Evolutionary conservation across 1,140 invertebrate species (phyloP).

Genomic region (Agrypnia vestita): DNA sequence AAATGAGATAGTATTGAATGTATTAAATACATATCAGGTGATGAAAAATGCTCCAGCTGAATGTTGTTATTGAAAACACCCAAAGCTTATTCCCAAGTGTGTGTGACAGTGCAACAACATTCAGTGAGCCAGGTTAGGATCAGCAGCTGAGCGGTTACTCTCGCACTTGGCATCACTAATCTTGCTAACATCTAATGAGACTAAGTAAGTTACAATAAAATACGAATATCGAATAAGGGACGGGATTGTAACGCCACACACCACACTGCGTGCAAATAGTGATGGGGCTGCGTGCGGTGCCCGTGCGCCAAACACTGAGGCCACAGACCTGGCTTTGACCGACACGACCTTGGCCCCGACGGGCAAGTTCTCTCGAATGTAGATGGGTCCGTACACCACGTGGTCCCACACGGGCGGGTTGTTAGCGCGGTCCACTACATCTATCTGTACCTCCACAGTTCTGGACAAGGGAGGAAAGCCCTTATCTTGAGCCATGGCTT

Average conservation of each 20-base stretch:
- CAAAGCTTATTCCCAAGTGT: constrained; percentile 44
- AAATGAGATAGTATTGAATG: constrained; percentile 57
- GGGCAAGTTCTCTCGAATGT: constrained; percentile 96
- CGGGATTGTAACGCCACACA: constrained; percentile 63
- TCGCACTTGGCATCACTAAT: constrained; percentile 48
- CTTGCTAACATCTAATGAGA: constrained; percentile 59
- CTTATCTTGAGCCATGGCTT: constrained; percentile 97
- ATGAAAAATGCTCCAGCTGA: constrained; percentile 52
- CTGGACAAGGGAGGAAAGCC: constrained; percentile 93
- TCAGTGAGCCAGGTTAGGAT: constrained; percentile 53
- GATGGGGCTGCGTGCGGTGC: constrained; percentile 75
- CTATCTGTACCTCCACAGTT: constrained; percentile 97
- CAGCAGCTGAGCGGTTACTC: constrained; percentile 43
- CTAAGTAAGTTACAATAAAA: constrained; percentile 56
- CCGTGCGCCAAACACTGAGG: constrained; percentile 71
- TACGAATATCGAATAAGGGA: constrained; percentile 54
- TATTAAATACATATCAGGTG: constrained; percentile 32
- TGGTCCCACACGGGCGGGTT: constrained; percentile 98
- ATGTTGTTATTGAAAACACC: constrained; percentile 52
- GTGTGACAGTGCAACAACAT: constrained; percentile 58
- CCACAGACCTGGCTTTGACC: constrained; percentile 97
- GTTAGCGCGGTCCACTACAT: constrained; percentile 97
- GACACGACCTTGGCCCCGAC: constrained; percentile 97
- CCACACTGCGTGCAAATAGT: constrained; percentile 70
- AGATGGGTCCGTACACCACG: constrained; percentile 95